Evolutionary conservation across 2,888 invertebrate genomes (phyloP).

Genomic region (Thera obeliscata): DNA sequence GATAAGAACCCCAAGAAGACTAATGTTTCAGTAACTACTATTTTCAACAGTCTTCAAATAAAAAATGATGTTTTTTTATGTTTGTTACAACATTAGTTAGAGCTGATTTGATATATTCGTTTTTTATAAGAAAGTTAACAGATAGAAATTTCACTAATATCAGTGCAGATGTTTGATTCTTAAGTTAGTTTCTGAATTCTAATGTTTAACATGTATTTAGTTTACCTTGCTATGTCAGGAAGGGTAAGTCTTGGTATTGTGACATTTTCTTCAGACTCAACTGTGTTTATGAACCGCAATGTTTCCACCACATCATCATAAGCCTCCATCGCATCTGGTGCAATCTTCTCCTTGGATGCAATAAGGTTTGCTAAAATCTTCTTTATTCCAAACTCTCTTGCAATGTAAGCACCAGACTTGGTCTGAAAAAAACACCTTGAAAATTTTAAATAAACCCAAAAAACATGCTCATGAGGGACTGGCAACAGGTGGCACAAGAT

Average conservation of each 20-base stretch:
- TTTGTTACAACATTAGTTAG: no score
- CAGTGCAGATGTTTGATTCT: no score
- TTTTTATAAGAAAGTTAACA: no score
- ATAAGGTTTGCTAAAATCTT: conserved; percentile 69
- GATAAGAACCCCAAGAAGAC: no score
- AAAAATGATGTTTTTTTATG: no score
- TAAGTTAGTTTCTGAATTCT: neutral
- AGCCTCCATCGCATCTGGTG: conserved; percentile 62
- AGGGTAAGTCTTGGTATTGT: conserved; percentile 68
- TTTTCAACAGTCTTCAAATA: no score
- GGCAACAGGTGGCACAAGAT: no score
- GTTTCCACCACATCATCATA: conserved; percentile 76
- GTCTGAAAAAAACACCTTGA: conserved; percentile 66
- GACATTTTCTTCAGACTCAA: conserved; percentile 69
- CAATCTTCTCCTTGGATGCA: conserved; percentile 69
- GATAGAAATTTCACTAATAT: no score
- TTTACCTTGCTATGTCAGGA: conserved; percentile 71
- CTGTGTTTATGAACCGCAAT: conserved; percentile 67
- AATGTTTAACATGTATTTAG: neutral
- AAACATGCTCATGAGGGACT: no score
- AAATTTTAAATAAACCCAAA: no score
- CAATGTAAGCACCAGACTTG: conserved; percentile 78
- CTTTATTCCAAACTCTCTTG: conserved; percentile 76
- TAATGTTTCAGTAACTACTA: no score
- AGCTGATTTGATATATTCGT: no score